Base-by-base conservation (phyloP, 1,140 invertebrate species). In the Globodera ellingtonae region DNA sequence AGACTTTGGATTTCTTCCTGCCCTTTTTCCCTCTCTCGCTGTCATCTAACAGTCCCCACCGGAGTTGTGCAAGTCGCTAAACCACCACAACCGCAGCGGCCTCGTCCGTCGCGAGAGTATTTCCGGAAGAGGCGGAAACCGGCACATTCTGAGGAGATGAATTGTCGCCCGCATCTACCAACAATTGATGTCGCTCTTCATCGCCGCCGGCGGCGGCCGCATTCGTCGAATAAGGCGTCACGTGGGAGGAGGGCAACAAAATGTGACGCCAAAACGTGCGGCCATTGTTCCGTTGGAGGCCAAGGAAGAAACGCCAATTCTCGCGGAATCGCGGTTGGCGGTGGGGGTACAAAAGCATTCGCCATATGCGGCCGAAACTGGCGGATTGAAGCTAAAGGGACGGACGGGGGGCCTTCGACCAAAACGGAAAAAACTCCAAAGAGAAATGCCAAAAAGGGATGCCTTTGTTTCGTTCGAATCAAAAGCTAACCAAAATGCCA, bases 401-500 rank as follows among this genome's bases (percentile, higher is more conserved):
- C 10, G 50, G 24, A 46, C 21, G 4, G 15, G 15, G n/a, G n/a
- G 59, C 9, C 21, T 66, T 24, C 72, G 18, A 72, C 48, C 18
- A 44, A 73, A 67, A 52, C 2, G 70, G 6, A 65, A 8, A 3
- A 10, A 79, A 79, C 35, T 13, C 8, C 15, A 47, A 46, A 0
- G 35, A 59, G n/a, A 21, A 8, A 52, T 79, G 8, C 84, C 73
- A 9, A 10, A 35, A 81, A 10, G 6, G 4, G 59, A 18, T 47
- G n/a, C 56, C 67, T 59, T 48, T 62, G n/a, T 24, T 46, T 72
- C 46, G 44, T 46, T 72, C n/a, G 7, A 46, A 35, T 21, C n/a
- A n/a, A 21, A 75, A 52, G 72, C 84, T 70, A 18, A 86, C 83
- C 75, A 84, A 65, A 80, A 84, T 59, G 10, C 79, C 83, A 21